A percentile compares a stretch with the other conserved stretches of the same genome.
These are phyloP conservation scores for Blennius ocellaris DNA, from an alignment of 2,113 vertebrate species.

Conservation along the genomic window DNA sequence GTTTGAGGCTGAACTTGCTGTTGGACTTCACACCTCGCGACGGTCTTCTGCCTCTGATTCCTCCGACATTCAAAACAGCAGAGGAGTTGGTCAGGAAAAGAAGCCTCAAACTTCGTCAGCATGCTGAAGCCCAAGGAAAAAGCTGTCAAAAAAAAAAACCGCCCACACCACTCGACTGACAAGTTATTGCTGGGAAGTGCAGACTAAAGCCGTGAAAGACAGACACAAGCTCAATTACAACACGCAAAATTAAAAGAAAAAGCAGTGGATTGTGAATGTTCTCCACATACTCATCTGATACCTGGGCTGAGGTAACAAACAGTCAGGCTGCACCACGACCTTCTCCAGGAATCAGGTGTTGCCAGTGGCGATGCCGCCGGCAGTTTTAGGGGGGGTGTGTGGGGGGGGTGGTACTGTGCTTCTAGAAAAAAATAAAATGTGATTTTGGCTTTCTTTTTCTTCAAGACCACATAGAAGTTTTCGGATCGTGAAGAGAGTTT, in stretches of 20 bases:
- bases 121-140: slow-evolving; percentile 46
- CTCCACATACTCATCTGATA: slow-evolving; percentile 18
- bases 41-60: slow-evolving; percentile 20
- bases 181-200: slow-evolving; percentile 27
- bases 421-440: slow-evolving; percentile 23
- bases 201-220: slow-evolving; percentile 24
- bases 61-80: slow-evolving; percentile 16
- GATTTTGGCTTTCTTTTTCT: slow-evolving; percentile 28
- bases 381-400: not conserved
- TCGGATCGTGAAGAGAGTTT: slow-evolving; percentile 16
- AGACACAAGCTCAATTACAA: slow-evolving; percentile 27
- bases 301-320: slow-evolving; percentile 46
- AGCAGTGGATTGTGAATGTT: slow-evolving; percentile 35
- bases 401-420: slow-evolving; percentile 25
- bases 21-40: slow-evolving; percentile 21
- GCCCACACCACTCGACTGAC: slow-evolving; percentile 48
- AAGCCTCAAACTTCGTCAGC: slow-evolving; percentile 48
- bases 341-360: slow-evolving; percentile 44
- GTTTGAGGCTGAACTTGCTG: not conserved
- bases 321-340: slow-evolving; percentile 28
- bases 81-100: slow-evolving; percentile 20
- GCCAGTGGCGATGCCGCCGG: slow-evolving; percentile 45
- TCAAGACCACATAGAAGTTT: not conserved
- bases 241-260: slow-evolving; percentile 20
- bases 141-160: slow-evolving; percentile 51